phyloP scores from a whole-genome alignment of 2,113 vertebrate species.

The Athene noctua region DNA sequence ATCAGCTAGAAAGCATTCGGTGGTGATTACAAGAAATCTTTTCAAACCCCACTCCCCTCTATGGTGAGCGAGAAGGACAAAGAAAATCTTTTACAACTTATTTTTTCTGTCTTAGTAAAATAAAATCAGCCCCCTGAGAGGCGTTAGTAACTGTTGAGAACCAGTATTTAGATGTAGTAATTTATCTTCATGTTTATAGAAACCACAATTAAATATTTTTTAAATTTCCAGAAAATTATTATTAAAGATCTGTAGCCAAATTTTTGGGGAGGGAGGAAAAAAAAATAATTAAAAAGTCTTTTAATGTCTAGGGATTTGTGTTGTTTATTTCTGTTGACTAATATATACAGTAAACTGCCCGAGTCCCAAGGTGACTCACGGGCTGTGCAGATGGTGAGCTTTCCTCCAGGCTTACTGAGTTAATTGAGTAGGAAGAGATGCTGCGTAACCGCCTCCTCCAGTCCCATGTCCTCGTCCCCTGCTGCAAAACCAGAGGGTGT shows the following conservation, averaged over 20 bases:
- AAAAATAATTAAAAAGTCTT: background rate
- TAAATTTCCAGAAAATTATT: conserved; percentile 21
- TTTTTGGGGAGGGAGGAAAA: background rate
- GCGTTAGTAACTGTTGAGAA: conserved; percentile 17
- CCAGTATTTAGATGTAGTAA: conserved; percentile 6
- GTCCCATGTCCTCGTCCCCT: background rate
- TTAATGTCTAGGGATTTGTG: conserved; percentile 18
- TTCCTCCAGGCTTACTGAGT: background rate
- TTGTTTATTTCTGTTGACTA: conserved; percentile 52
- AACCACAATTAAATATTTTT: conserved; percentile 9
- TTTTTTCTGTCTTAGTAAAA: conserved; percentile 7
- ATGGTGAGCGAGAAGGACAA: background rate
- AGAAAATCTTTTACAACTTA: conserved; percentile 1
- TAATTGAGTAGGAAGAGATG: conserved; percentile 26
- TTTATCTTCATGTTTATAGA: conserved; percentile 31
- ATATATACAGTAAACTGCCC: conserved; percentile 18
- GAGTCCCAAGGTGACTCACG: conserved; percentile 56
- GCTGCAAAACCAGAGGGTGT: conserved; percentile 38
- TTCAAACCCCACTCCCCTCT: background rate
- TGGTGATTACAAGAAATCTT: conserved; percentile 7
- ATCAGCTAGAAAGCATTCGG: conserved; percentile 35
- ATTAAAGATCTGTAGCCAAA: background rate
- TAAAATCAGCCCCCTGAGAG: conserved; percentile 28
- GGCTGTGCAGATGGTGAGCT: conserved; percentile 64
- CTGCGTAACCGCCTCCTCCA: background rate